Evolutionary conservation across 2,113 vertebrate genomes (phyloP).

Genomic region (Prionailurus bengalensis): DNA sequence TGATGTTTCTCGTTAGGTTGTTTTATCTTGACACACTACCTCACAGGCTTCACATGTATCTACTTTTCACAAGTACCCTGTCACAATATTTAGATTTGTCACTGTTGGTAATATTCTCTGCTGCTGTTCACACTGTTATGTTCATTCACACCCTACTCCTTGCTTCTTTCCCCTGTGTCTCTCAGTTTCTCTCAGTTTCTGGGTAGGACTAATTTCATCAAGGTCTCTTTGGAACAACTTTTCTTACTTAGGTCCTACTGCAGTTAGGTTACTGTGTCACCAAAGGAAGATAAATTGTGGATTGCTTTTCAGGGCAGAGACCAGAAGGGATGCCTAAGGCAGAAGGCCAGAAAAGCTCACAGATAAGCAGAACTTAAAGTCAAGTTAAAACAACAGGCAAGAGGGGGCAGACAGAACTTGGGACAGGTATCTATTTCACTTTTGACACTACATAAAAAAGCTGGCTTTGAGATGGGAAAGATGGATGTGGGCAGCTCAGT

Average conservation of each 20-base stretch:
- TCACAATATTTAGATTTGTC: background rate
- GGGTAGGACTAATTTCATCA: background rate
- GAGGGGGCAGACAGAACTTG: background rate
- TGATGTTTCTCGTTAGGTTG: background rate
- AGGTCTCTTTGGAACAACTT: background rate
- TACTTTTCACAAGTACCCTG: background rate
- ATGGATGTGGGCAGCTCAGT: background rate
- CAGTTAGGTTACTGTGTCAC: background rate
- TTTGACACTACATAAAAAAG: background rate
- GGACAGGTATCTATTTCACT: background rate
- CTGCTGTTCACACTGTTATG: background rate
- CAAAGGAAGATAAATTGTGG: background rate
- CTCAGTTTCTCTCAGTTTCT: background rate
- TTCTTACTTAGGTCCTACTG: background rate
- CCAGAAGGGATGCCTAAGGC: background rate
- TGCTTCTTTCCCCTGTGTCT: background rate
- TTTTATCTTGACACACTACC: background rate
- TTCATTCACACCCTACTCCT: background rate
- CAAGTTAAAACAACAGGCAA: conserved; percentile 11
- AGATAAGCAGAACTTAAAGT: background rate
- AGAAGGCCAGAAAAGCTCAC: background rate
- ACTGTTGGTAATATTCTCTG: background rate
- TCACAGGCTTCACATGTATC: background rate
- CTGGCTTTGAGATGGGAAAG: background rate
- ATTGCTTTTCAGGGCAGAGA: background rate